Percentiles rank a stretch among this genome's conserved stretches.
These are phyloP conservation scores for Pachyrhynchus sulphureomaculatus DNA, from an alignment of 1,140 invertebrate genomes.

Conservation along the genomic window DNA sequence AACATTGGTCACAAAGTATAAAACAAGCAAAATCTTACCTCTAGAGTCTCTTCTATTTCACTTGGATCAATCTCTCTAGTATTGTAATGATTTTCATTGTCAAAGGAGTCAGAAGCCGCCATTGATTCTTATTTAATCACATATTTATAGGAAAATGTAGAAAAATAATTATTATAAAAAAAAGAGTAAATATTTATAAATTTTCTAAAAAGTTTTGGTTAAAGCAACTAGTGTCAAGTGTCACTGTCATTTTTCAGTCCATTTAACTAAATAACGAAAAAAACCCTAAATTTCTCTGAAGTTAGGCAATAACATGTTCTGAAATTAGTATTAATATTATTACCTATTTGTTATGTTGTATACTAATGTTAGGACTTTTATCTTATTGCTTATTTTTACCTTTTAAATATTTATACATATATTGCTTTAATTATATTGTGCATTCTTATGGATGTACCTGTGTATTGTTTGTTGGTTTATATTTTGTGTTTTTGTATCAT, in stretches of 20 bases:
- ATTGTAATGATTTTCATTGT: conserved; percentile 55
- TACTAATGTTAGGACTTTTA: no score
- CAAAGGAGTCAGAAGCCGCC: conserved; percentile 51
- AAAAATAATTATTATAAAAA: conserved; percentile 4
- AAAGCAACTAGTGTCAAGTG: conserved; percentile 17
- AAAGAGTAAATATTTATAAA: conserved; percentile 20
- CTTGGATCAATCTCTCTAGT: conserved; percentile 62
- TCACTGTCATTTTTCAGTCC: conserved; percentile 8
- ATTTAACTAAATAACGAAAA: no score
- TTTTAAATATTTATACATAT: no score
- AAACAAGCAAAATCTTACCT: conserved; percentile 48
- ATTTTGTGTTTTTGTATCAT: no score
- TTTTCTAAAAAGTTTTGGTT: conserved; percentile 17
- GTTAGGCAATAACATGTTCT: no score
- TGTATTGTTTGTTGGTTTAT: no score
- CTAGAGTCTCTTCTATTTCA: conserved; percentile 58
- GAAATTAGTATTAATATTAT: no score
- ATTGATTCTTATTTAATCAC: conserved; percentile 48
- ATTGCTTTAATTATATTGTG: no score
- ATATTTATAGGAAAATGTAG: conserved; percentile 29
- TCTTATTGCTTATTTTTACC: no score
- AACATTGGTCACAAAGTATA: background rate
- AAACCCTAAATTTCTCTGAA: no score
- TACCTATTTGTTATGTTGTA: no score
- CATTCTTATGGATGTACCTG: no score